Base-by-base conservation (phyloP, 2,888 invertebrate species). In the Leptinotarsa tumamoca region DNA sequence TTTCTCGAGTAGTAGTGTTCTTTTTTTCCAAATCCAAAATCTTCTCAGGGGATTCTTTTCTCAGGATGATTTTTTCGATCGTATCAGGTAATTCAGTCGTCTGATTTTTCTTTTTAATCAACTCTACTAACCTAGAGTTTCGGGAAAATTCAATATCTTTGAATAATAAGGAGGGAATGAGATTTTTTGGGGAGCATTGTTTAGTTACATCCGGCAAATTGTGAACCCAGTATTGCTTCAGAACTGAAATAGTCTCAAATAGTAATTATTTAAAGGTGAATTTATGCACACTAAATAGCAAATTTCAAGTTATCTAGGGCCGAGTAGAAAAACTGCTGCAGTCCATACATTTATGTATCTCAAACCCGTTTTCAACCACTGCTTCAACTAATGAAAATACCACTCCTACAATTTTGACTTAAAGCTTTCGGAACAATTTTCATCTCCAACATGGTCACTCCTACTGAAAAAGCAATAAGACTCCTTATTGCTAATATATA, bases 211-310 rank as follows among this genome's bases (percentile, higher is more conserved):
- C 84, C 13, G 86, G 85, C 56, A 88, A 81, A 78, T 84, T 80
- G 73, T 85, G 85, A 72, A 86, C 82, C 86, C 87, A 87, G 81
- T 88, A 89, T 72, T 86, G 82, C 76, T 86, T 86, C 63, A 85
- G 81, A 74, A 80, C 88, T 88, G 77, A 79, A 77, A 79, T 78
- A 76, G 74, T 75, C 14, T 58, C n/a, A 49, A 52, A 54, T 21
- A 51, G 50, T 50, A 52, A 52, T 23, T 21, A 33, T 18, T 52
- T 21, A 52, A 54, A 23, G 13, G 10, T 43, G 43, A 43, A 43
- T 43, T 43, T 43, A 43, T 43, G 10, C 43, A 43, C 43, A 43
- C 10, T 13, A 43, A 43, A 43, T 43, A 43, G 43, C 43, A 43
- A 43, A 10, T 43, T 43, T 10, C 10, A 43, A 43, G 10, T 43